Evolutionary conservation across 2,888 invertebrate genomes (phyloP).

Genomic region (Bombylius major): DNA sequence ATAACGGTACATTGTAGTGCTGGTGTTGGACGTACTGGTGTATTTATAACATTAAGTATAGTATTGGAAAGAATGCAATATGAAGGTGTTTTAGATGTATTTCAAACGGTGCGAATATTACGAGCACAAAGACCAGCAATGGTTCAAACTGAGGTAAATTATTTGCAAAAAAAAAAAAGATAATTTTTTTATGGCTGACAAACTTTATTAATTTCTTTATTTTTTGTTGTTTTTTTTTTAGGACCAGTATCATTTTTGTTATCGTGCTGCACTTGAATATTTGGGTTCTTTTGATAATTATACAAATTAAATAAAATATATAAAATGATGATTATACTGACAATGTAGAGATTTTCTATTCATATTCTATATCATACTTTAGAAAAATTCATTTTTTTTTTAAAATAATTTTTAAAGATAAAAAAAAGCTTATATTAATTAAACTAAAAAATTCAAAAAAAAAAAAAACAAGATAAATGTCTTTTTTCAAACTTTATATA

Average conservation of each 20-base stretch:
- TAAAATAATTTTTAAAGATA: no score
- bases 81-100: conserved; percentile 97
- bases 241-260: conserved; percentile 99
- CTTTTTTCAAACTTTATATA: no score
- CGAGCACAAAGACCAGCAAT: conserved; percentile 97
- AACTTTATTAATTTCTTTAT: not conserved
- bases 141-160: conserved; percentile 94
- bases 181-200: not conserved
- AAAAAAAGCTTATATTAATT: no score
- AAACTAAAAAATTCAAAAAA: no score
- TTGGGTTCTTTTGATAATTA: conserved; percentile 96
- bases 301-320: conserved; percentile 57
- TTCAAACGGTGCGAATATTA: conserved; percentile 96
- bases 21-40: conserved; percentile 96
- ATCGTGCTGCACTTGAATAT: conserved; percentile 96
- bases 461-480: not conserved
- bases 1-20: conserved; percentile 98
- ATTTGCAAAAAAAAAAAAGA: not conserved
- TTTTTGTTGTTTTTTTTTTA: conserved; percentile 34
- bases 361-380: no score
- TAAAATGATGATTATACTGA: no score
- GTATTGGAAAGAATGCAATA: conserved; percentile 98
- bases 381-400: no score
- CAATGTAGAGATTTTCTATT: no score
- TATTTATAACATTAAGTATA: conserved; percentile 95